phyloP scores from a whole-genome alignment of 2,113 vertebrate species.

The Ceratotherium simum region DNA sequence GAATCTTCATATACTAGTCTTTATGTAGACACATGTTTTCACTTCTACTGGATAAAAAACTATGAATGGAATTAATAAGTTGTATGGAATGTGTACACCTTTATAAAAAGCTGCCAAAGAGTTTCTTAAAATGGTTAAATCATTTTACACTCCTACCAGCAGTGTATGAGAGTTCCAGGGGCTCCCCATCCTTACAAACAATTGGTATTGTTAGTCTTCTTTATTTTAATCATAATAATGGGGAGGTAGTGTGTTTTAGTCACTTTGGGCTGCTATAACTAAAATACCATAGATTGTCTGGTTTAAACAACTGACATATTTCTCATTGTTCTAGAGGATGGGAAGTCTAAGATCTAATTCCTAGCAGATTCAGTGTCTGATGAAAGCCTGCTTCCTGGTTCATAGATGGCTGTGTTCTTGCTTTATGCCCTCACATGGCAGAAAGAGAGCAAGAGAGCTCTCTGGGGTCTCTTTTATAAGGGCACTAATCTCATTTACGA shows the following conservation, averaged over 20 bases:
- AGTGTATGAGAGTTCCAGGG: background rate
- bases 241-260: background rate
- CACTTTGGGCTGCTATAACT: background rate
- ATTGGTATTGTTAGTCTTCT: background rate
- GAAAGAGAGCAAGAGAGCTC: background rate
- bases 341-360: background rate
- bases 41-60: background rate
- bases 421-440: background rate
- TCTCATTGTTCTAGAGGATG: background rate
- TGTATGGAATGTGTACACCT: background rate
- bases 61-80: background rate
- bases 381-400: background rate
- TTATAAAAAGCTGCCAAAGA: background rate
- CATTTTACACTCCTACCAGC: background rate
- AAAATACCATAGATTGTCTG: background rate
- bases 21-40: slow-evolving; percentile 10
- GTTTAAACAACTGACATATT: background rate
- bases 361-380: background rate
- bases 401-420: background rate
- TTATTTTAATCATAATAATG: background rate
- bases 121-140: background rate
- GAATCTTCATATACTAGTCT: background rate
- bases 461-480: background rate
- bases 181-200: background rate
- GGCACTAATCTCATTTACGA: background rate